Percentiles rank a stretch among this genome's conserved stretches.
These are phyloP conservation scores for Girardinus metallicus DNA, from an alignment of 2,797 vertebrate species.

Conservation along the genomic window DNA sequence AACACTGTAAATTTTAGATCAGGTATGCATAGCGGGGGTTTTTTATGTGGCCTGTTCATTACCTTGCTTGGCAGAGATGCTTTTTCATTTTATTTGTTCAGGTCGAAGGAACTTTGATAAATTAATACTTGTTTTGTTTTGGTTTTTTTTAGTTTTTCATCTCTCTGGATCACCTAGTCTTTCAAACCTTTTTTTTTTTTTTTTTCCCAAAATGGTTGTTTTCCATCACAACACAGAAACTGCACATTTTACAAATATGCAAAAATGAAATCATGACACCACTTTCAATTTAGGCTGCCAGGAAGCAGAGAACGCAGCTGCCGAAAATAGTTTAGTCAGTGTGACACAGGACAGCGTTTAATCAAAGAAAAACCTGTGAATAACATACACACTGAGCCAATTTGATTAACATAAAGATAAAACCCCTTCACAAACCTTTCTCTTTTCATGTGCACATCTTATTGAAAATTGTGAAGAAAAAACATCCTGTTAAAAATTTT, in stretches of 20 bases:
- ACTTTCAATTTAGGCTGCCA: constrained; percentile 36
- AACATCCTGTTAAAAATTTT: constrained; percentile 24
- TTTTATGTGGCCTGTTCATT: not conserved
- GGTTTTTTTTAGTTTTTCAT: not conserved
- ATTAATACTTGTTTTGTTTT: not conserved
- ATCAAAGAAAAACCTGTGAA: constrained; percentile 56
- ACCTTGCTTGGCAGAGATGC: not conserved
- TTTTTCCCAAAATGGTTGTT: constrained; percentile 2
- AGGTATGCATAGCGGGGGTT: not conserved
- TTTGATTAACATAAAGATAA: constrained; percentile 69
- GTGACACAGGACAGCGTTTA: constrained; percentile 48
- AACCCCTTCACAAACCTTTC: constrained; percentile 38
- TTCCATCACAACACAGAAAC: constrained; percentile 18
- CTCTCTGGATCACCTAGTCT: not conserved
- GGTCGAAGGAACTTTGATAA: not conserved
- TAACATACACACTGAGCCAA: constrained; percentile 36
- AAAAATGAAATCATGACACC: constrained; percentile 42
- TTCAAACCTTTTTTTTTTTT: not conserved
- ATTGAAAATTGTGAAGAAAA: constrained; percentile 31
- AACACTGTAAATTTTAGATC: too few species aligned
- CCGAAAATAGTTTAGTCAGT: constrained; percentile 47
- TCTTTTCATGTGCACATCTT: constrained; percentile 56
- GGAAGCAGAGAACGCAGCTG: constrained; percentile 42
- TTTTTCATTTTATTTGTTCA: not conserved
- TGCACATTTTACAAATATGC: constrained; percentile 40